A percentile compares a stretch with the other conserved stretches of the same genome.
phyloP scores from a whole-genome alignment of 2,113 vertebrate species.

The Strigops habroptila region DNA sequence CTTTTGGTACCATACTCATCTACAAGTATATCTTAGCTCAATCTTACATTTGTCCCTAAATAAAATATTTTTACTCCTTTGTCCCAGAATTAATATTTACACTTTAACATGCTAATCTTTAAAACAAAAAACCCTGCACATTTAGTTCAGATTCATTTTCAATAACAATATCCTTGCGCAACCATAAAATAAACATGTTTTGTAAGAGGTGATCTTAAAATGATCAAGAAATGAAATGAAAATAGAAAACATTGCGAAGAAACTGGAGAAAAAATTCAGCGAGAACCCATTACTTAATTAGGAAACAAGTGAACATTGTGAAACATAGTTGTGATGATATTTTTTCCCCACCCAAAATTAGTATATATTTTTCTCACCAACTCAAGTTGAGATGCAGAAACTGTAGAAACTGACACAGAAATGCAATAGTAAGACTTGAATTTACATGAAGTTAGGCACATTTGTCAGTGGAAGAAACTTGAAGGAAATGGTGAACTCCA shows the following conservation, averaged over 20 bases:
- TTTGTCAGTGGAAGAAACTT: neutral
- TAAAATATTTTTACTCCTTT: neutral
- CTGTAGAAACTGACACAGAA: neutral
- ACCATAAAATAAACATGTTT: neutral
- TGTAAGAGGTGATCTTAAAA: neutral
- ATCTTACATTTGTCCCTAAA: neutral
- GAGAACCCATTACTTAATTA: neutral
- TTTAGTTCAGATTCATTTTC: neutral
- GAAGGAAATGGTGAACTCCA: neutral
- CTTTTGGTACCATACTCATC: neutral
- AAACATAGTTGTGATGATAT: neutral
- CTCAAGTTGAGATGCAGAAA: neutral
- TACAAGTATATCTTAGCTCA: neutral
- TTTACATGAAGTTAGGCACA: neutral
- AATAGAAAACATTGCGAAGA: neutral
- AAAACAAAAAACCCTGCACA: fast-evolving
- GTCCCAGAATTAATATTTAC: neutral
- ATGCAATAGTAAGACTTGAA: neutral
- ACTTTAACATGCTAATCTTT: neutral
- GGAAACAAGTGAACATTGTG: neutral
- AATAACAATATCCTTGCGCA: neutral
- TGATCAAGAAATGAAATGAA: neutral
- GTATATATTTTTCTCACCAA: neutral
- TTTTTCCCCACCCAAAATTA: neutral
- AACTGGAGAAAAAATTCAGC: neutral